Evolutionary conservation across 2,113 vertebrate species (phyloP).

Genomic region (Macquaria australasica): DNA sequence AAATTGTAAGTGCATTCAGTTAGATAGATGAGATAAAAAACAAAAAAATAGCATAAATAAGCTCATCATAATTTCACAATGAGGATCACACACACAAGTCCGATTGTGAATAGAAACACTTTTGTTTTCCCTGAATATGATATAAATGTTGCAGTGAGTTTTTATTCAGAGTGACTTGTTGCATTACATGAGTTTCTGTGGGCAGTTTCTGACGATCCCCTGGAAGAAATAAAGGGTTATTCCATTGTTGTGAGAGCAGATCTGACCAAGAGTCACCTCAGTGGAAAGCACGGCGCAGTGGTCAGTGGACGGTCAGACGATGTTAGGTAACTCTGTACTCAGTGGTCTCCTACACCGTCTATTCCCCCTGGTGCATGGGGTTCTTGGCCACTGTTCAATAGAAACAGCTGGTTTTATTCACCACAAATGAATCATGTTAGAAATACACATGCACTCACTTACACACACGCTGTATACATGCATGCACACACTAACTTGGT

Average conservation of each 20-base stretch:
- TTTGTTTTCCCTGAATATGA: background rate
- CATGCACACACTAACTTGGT: constrained; percentile 46
- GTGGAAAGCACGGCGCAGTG: constrained; percentile 27
- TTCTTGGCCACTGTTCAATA: constrained; percentile 74
- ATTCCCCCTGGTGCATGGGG: constrained; percentile 35
- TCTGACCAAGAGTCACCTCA: constrained; percentile 53
- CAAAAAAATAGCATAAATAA: background rate
- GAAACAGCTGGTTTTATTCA: constrained; percentile 82
- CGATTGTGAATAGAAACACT: background rate
- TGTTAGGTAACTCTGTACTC: constrained; percentile 61
- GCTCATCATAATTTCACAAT: constrained; percentile 7
- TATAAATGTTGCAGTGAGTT: constrained; percentile 3
- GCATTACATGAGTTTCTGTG: background rate
- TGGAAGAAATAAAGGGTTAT: constrained; percentile 3
- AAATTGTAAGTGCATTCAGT: background rate
- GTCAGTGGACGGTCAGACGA: constrained; percentile 55
- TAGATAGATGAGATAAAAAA: background rate
- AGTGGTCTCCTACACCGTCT: constrained; percentile 33
- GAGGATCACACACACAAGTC: background rate
- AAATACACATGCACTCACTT: constrained; percentile 61
- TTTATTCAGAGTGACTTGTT: constrained; percentile 6
- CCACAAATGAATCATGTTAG: constrained; percentile 69
- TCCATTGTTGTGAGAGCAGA: constrained; percentile 12
- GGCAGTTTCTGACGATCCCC: background rate
- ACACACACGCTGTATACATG: constrained; percentile 53